Conservation (phyloP, 2,888 invertebrate genomes). For the Adelphocoris suturalis region DNA sequence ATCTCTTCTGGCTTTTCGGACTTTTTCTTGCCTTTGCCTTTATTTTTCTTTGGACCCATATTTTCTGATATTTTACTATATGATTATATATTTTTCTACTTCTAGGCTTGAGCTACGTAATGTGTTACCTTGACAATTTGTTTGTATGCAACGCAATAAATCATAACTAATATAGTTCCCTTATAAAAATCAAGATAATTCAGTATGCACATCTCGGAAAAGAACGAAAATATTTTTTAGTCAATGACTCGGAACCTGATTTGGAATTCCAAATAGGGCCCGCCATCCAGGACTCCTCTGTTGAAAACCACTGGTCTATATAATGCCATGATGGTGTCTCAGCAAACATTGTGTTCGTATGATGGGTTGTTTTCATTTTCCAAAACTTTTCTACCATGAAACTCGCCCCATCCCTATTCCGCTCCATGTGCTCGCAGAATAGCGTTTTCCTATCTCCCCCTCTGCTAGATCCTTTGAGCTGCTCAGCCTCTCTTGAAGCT, state of each 20-base stretch:
- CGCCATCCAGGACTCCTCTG: too few relatives aligned
- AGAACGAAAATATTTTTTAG: too few relatives aligned
- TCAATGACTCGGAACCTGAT: too few relatives aligned
- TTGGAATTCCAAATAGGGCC: too few relatives aligned
- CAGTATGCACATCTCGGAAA: too few relatives aligned
- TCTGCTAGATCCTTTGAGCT: not conserved
- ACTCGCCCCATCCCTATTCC: not conserved
- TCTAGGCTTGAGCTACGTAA: too few relatives aligned
- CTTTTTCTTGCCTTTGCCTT: conserved; percentile 43
- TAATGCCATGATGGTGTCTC: not conserved
- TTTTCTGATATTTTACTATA: not conserved
- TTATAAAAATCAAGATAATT: too few relatives aligned
- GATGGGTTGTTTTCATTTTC: conserved; percentile 17
- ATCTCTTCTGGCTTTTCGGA: conserved; percentile 8
- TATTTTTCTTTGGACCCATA: conserved; percentile 51
- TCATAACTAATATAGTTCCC: too few relatives aligned
- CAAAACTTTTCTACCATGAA: not conserved
- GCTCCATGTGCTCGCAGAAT: not conserved
- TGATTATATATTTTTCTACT: too few relatives aligned
- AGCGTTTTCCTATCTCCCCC: not conserved
- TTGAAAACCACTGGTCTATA: too few relatives aligned
- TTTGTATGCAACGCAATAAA: too few relatives aligned
- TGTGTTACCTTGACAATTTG: too few relatives aligned
- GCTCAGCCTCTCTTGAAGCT: conserved; percentile 9
- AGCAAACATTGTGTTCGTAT: not conserved